phyloP scores from a whole-genome alignment of 2,888 invertebrate species.

The Drosophila anomelani region DNA sequence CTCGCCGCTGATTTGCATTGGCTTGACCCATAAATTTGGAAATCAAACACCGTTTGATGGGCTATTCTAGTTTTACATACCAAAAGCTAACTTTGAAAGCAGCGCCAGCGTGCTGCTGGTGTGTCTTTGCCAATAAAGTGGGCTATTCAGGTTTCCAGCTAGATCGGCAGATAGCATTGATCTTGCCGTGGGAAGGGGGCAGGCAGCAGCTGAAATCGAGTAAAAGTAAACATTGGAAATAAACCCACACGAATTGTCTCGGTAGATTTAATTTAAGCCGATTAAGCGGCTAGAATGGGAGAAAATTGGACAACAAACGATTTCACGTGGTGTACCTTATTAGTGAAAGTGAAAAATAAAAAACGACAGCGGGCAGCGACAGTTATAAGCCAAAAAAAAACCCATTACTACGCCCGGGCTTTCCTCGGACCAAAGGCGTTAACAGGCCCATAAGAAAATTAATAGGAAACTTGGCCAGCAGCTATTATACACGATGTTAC shows the following conservation, averaged over 20 bases:
- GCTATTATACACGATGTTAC: slow-evolving; percentile 23
- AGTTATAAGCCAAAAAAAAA: slow-evolving; percentile 35
- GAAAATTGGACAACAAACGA: slow-evolving; percentile 43
- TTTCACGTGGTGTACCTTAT: slow-evolving; percentile 38
- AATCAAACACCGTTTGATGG: slow-evolving; percentile 62
- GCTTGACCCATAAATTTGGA: slow-evolving; percentile 66
- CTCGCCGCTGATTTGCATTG: slow-evolving; percentile 59
- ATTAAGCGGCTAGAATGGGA: slow-evolving; percentile 31
- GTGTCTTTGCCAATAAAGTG: slow-evolving; percentile 46
- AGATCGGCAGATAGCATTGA: slow-evolving; percentile 38
- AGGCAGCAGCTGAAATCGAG: slow-evolving; percentile 12
- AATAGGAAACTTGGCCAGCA: slow-evolving; percentile 40
- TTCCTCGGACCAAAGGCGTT: slow-evolving; percentile 21
- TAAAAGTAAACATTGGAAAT: slow-evolving; percentile 31
- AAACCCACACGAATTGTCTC: slow-evolving; percentile 34
- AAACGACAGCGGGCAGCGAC: slow-evolving; percentile 35
- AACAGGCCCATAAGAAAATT: slow-evolving; percentile 40
- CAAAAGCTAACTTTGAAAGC: slow-evolving; percentile 38
- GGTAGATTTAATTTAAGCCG: slow-evolving; percentile 40
- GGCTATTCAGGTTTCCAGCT: slow-evolving; percentile 31
- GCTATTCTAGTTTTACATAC: slow-evolving; percentile 50
- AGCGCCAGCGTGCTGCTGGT: neutral
- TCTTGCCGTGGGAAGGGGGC: slow-evolving; percentile 22
- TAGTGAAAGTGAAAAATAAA: slow-evolving; percentile 64
- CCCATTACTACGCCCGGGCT: slow-evolving; percentile 33